Base-by-base conservation (phyloP, 2,113 vertebrate species). In the Oreocharis arfaki region DNA sequence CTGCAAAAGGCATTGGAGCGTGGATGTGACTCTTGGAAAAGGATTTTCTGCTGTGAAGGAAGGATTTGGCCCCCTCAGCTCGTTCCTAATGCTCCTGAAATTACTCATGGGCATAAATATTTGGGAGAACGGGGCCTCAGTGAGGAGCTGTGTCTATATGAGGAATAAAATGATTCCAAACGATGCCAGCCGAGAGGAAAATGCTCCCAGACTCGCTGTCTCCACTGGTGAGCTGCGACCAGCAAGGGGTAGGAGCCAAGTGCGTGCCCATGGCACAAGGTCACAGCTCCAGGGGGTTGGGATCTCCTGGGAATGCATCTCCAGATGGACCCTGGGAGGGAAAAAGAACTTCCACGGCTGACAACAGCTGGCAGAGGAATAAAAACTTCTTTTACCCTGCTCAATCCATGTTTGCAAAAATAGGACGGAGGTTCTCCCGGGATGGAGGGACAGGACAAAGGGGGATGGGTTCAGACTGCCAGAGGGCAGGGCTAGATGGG, bases 81-180 rank as follows among this genome's bases (percentile, higher is more conserved):
- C 42, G 1, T 90, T 94, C 27, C 50, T 74, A 59, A 86, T 33
- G n/a, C 71, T 69, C 79, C 93, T 39, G 68, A 69, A 92, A 83
- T 95, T 88, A 59, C 68, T 94, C 92, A 73, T 3, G 63, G 80
- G 55, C 23, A 70, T 47, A 92, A 96, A 95, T 70, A 93, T 91
- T 89, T 61, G 69, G 22, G 11, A 63, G 68, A 86, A 74, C 0
- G 20, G 17, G 80, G 64, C 60, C 73, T 84, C 32, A 30, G 60
- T 20, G 41, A 76, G 67, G 79, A 97, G 55, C 57, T 73, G 63
- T 42, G n/a, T 80, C 67, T 71, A 11, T 56, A 14, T 74, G 85
- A 88, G 59, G 89, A 41, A 49, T 28, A 8, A 27, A 47, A 56
- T 12, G 11, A 57, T 33, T 14, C 75, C 95, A 90, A 90, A 50